phyloP scores from a whole-genome alignment of 2,797 vertebrate genomes.

The Petrocephalus schoutedeni region DNA sequence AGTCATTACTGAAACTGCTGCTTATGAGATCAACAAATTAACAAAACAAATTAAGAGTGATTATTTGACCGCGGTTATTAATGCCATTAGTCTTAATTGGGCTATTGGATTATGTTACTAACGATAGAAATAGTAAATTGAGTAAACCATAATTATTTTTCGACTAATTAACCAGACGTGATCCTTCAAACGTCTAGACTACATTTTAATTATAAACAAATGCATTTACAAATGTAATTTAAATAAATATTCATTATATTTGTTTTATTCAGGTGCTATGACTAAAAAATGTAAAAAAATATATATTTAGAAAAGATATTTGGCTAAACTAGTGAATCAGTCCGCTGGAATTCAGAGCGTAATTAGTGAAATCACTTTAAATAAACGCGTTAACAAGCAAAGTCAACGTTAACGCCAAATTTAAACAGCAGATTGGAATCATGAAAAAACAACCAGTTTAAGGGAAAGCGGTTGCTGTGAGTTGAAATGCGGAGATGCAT shows the following conservation, averaged over 20 bases:
- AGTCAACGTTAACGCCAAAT: not conserved
- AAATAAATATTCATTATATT: not conserved
- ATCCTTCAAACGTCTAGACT: not conserved
- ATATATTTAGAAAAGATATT: not conserved
- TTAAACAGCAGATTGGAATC: not conserved
- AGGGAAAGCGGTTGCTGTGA: not conserved
- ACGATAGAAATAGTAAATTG: not conserved
- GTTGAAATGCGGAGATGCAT: not conserved
- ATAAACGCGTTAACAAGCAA: not conserved
- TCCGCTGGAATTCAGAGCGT: not conserved
- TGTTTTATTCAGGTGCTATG: not conserved
- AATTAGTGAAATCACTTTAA: not conserved
- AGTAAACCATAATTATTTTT: not conserved
- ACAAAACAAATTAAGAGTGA: not conserved
- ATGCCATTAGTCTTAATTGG: not conserved
- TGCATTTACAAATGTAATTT: not conserved
- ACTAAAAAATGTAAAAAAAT: not conserved
- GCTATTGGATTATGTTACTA: not conserved
- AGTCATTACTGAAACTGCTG: not conserved
- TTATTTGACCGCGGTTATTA: not conserved
- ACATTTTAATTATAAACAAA: not conserved
- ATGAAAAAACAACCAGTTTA: not conserved
- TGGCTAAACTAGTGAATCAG: not conserved
- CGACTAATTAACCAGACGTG: not conserved
- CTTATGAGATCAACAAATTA: not conserved